Evolutionary conservation across 2,113 vertebrate species (phyloP).

Genomic region (mouse (Mus musculus)): DNA sequence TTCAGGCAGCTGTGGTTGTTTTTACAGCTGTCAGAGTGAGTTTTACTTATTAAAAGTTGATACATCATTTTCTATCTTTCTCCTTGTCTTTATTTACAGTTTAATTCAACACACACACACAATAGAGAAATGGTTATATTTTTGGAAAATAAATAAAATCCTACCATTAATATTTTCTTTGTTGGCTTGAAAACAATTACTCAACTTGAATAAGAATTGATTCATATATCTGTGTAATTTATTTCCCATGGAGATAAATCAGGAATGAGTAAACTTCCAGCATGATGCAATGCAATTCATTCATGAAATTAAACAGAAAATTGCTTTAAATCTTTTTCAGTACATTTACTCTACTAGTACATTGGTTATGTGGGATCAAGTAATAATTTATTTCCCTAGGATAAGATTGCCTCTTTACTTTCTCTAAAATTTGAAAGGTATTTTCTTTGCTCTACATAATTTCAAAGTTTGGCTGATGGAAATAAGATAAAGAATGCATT

Average conservation of each 20-base stretch:
- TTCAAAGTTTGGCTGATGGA: not conserved
- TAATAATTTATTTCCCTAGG: not conserved
- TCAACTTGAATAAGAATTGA: not conserved
- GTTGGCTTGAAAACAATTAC: not conserved
- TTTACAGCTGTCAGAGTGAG: not conserved
- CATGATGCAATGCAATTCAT: slow-evolving; percentile 18
- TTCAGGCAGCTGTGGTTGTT: not conserved
- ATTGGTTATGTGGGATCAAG: not conserved
- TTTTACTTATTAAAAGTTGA: not conserved
- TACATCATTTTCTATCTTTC: not conserved
- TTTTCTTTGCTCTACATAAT: not conserved
- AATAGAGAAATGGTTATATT: not conserved
- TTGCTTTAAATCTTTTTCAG: not conserved
- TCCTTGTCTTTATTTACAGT: not conserved
- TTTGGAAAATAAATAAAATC: not conserved
- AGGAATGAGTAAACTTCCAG: not conserved
- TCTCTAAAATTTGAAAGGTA: not conserved
- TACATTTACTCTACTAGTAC: not conserved
- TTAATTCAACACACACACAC: not conserved
- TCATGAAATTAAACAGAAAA: not conserved
- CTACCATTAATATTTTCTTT: not conserved
- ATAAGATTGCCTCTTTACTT: not conserved
- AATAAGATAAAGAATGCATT: not conserved
- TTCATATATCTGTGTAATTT: not conserved
- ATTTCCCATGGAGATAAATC: not conserved